A percentile compares a stretch with the other conserved stretches of the same genome.
Evolutionary conservation across 2,797 vertebrate genomes (phyloP).

Genomic region (Helarctos malayanus): DNA sequence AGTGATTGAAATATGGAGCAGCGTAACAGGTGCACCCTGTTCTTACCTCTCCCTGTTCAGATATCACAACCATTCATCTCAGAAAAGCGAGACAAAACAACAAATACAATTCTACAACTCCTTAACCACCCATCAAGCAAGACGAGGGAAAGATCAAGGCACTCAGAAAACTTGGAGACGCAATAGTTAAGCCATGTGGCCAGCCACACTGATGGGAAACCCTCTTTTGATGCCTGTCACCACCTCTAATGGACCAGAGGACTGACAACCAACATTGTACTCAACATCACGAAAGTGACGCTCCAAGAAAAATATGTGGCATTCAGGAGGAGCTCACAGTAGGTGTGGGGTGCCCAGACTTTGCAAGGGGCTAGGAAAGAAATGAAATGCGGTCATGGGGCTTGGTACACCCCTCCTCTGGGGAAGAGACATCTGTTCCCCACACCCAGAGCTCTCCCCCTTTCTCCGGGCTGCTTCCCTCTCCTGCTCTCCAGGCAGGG

Average conservation of each 20-base stretch:
- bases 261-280: neutral
- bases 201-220: neutral
- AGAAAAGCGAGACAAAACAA: neutral
- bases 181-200: neutral
- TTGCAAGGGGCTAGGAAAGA: neutral
- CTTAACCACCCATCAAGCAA: neutral
- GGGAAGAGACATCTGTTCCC: neutral
- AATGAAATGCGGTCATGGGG: neutral
- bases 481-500: neutral
- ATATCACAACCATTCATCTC: neutral
- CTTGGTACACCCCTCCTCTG: neutral
- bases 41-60: neutral
- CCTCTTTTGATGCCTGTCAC: neutral
- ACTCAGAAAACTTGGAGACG: neutral
- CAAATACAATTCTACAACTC: neutral
- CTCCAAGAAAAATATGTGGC: no score
- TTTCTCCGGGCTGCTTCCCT: neutral
- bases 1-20: rapidly evolving
- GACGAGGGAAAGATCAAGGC: neutral
- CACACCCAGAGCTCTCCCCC: neutral
- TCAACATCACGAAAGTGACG: neutral
- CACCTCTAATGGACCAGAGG: neutral
- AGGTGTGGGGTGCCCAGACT: neutral
- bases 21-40: no score
- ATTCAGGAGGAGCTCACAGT: neutral